Conservation (phyloP, 2,888 invertebrate genomes). For the Ectobius pallidus region DNA sequence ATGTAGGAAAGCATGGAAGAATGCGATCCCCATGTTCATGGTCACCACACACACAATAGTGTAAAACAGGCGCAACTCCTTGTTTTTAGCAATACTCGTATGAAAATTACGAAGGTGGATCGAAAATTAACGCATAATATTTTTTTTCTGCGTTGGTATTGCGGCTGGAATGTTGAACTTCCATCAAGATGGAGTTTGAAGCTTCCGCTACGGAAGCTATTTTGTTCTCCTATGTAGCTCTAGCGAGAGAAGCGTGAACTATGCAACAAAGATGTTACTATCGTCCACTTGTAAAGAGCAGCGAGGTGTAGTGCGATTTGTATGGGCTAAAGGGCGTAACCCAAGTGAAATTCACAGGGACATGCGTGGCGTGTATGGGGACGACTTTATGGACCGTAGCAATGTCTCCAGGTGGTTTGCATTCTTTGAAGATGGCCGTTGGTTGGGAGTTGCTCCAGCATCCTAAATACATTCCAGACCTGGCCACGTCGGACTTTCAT, state of each 20-base stretch:
- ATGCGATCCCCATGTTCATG: too few species aligned
- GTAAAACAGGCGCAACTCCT: too few species aligned
- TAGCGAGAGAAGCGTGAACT: slow-evolving; percentile 3
- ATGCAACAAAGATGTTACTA: not conserved
- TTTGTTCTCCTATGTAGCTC: not conserved
- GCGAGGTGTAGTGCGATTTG: too few species aligned
- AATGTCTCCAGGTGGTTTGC: too few species aligned
- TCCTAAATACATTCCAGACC: too few species aligned
- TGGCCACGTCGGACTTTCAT: too few species aligned
- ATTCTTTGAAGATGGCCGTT: too few species aligned
- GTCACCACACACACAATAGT: too few species aligned
- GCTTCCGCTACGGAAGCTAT: not conserved
- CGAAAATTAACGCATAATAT: not conserved
- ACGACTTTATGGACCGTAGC: not conserved
- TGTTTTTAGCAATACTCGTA: too few species aligned
- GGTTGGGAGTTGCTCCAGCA: too few species aligned
- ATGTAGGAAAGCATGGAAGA: too few species aligned
- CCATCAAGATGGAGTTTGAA: not conserved
- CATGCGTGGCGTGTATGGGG: not conserved
- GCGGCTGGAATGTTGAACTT: not conserved
- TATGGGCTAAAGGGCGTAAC: not conserved
- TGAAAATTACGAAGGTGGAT: not conserved
- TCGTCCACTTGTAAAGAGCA: not conserved
- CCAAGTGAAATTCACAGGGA: not conserved
- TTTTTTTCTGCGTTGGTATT: not conserved